Evolutionary conservation across 2,888 invertebrate genomes (phyloP).

Genomic region (Ceratothoa steindachneri): DNA sequence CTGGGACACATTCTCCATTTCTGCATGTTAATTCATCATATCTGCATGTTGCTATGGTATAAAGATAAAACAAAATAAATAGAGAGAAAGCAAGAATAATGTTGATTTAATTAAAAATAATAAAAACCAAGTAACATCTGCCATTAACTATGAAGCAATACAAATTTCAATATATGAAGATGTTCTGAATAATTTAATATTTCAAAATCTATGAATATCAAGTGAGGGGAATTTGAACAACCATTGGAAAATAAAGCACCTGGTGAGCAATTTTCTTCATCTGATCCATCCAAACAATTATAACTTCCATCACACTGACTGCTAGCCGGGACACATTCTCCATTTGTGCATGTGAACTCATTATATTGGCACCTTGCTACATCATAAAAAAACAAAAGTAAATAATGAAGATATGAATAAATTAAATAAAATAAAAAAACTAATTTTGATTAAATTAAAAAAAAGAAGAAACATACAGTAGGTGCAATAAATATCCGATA

Average conservation of each 20-base stretch:
- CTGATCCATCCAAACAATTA: constrained; percentile 65
- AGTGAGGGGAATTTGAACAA: too few species aligned
- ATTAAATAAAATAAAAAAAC: neutral
- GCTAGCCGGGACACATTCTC: constrained; percentile 16
- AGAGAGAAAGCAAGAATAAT: neutral
- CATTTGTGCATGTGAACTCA: constrained; percentile 30
- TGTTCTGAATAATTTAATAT: too few species aligned
- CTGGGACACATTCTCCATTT: constrained; percentile 15
- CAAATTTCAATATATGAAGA: too few species aligned
- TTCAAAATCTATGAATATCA: too few species aligned
- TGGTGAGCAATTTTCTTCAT: constrained; percentile 59
- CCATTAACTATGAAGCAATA: too few species aligned
- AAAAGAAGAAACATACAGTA: neutral
- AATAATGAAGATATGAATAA: neutral
- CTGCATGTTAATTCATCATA: constrained; percentile 23
- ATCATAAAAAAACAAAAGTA: neutral
- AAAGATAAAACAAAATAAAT: neutral
- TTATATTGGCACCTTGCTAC: neutral
- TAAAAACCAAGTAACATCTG: neutral
- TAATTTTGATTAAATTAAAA: neutral
- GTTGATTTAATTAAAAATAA: neutral
- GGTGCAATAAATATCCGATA: too few species aligned
- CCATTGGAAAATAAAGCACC: too few species aligned
- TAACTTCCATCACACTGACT: constrained; percentile 59
- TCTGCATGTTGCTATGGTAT: constrained; percentile 3